These are phyloP conservation scores for Hippocampus barbouri DNA, from an alignment of 2,113 vertebrate genomes.

Conservation along the genomic window DNA sequence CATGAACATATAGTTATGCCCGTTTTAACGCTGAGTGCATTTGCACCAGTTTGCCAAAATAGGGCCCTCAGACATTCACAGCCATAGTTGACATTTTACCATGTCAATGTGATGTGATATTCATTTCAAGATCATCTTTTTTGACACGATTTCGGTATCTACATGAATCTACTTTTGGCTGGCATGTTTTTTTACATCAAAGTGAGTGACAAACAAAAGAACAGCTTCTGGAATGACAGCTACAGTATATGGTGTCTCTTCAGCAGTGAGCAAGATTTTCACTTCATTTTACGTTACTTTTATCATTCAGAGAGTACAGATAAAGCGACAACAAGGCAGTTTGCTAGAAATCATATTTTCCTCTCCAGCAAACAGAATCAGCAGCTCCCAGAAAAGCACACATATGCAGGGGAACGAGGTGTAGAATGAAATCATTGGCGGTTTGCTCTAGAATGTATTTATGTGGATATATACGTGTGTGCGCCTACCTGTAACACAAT, in stretches of 20 bases:
- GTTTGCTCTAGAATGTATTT: not conserved
- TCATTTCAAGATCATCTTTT: not conserved
- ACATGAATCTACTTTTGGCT: not conserved
- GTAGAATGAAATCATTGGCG: not conserved
- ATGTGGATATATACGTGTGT: not conserved
- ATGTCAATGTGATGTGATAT: not conserved
- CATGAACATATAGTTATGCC: too few relatives aligned
- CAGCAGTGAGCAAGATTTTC: conserved; percentile 22
- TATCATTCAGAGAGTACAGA: conserved; percentile 16
- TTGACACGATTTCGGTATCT: not conserved
- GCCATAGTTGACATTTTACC: not conserved
- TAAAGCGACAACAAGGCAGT: conserved; percentile 28
- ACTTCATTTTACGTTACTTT: conserved; percentile 24
- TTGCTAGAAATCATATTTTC: conserved; percentile 21
- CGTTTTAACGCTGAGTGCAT: too few relatives aligned
- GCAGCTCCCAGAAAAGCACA: not conserved
- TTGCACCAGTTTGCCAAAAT: too few relatives aligned
- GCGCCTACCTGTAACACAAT: conserved; percentile 84
- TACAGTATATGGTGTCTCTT: conserved; percentile 3
- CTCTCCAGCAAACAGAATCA: not conserved
- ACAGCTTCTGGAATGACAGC: conserved; percentile 14
- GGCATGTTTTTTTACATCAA: not conserved
- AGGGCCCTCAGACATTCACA: not conserved
- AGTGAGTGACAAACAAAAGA: conserved; percentile 14
- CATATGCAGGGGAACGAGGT: conserved; percentile 4